Base-by-base conservation (phyloP, 2,888 invertebrate genomes). In the Ctena decussata region DNA sequence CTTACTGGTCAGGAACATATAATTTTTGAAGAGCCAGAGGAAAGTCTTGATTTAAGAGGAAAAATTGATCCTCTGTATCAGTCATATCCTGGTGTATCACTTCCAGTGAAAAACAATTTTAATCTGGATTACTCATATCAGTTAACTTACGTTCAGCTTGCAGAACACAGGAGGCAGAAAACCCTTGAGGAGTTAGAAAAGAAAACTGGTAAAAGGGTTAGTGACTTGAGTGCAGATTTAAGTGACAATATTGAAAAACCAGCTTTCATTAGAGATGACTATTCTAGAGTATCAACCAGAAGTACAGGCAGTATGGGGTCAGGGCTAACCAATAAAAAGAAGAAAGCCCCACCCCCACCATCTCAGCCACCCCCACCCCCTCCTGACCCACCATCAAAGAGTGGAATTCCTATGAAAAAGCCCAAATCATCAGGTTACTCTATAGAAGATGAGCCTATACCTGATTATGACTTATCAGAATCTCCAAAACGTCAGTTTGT, bases 121-220 rank as follows among this genome's bases (percentile, higher is more conserved):
- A 91, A 93, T 49, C 81, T 94, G 82, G 93, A 94, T 80, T 91
- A 92, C 70, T 92, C 92, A 15, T 90, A 92, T 75, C 92, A 93
- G 80, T 80, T 93, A 71, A 94, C 94, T 12, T 94, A 94, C 84
- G 94, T 92, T 12, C 94, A 94, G 86, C 88, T 94, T 77, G 93
- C 93, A 6, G 94, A 93, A 75, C 89, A 90, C 60, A 85, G 94
- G 21, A 85, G 94, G 6, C 91, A 92, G 76, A 90, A 92, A 73
- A 89, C 92, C n/a, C 65, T 91, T 8, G 86, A 87, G 46, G 92
- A 93, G 5, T 79, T 93, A 39, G 93, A 93, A 72, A 91, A 89
- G 76, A 87, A 80, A 57, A 92, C 92, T 35, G 93, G 92, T 6
- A 91, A 89, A 73, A 92, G 88, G 57, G 75, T 93, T 35, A 87